Evolutionary conservation across 2,888 invertebrate genomes (phyloP), one percentile per base, ranked within the genome.

Genomic region (Chelonus formosanus): DNA sequence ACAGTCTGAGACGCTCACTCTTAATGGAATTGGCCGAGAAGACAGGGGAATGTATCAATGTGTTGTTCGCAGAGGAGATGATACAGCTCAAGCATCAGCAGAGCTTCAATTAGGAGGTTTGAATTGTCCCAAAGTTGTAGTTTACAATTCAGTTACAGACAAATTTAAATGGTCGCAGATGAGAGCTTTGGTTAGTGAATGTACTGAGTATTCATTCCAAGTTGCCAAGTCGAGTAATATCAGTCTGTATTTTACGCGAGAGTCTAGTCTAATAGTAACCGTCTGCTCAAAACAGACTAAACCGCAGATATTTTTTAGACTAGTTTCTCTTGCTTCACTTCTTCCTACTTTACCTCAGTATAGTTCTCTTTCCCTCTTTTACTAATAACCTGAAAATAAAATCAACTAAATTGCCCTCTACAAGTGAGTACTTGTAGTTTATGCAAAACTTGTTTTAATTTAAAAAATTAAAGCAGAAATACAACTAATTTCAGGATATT

Each of bases 21-120:
- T 92, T 73, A 88, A 88, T 71, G 89, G 90, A 65, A 91, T 92
- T 50, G 89, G 89, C 47, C 85, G 91, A 61, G 91, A 91, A 76
- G 91, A 92, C 80, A 87, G 90, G 67, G 92, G 92, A 74, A 91
- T 92, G 90, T 92, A 92, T 80, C 92, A 92, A 80, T 92, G 92
- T 80, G 87, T 92, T 69, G 91, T 90, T 5, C 85, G 91, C 68
- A 85, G 91, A 70, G 87, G 90, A 43, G 91, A 91, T 79, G 91
- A 91, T 77, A 91, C 91, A 3, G 91, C 91, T 35, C 92, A 93
- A 80, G 92, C 91, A 5, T 88, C 92, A 0, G 91, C 91, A 0
- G 92, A 93, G 83, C 85, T 93, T 57, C 89, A 90, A 79, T 84
- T 92, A 69, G 90, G 91, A 79, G 90, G 91, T 92, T 53, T 61